A percentile compares a stretch with the other conserved stretches of the same genome.
phyloP scores from a whole-genome alignment of 1,140 invertebrate genomes.

The Drosophila insularis region DNA sequence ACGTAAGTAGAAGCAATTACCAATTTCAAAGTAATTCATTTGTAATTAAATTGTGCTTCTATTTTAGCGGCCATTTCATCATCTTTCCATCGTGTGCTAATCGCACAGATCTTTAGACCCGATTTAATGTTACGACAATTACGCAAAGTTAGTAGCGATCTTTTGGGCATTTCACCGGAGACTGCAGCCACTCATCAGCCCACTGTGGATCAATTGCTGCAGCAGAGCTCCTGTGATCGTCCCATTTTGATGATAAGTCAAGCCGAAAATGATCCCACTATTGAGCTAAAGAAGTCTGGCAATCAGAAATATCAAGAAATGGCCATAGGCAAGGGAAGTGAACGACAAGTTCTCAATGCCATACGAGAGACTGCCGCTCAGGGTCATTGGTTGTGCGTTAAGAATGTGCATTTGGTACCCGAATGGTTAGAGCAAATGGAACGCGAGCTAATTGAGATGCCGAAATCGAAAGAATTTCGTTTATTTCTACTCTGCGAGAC shows the following conservation, averaged over 20 bases:
- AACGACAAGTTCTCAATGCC: slow-evolving; percentile 45
- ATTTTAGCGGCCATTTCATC: slow-evolving; percentile 65
- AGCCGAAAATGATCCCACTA: slow-evolving; percentile 92
- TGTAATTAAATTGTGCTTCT: background rate
- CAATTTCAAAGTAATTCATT: background rate
- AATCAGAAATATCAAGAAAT: slow-evolving; percentile 84
- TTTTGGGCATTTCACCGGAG: slow-evolving; percentile 84
- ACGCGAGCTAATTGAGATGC: slow-evolving; percentile 86
- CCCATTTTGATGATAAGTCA: slow-evolving; percentile 90
- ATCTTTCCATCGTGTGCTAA: slow-evolving; percentile 92
- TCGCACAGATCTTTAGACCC: slow-evolving; percentile 91
- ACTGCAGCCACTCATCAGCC: slow-evolving; percentile 55
- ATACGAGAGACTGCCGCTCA: slow-evolving; percentile 60
- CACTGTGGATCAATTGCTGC: slow-evolving; percentile 68
- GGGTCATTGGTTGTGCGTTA: slow-evolving; percentile 84
- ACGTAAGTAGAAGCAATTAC: slow-evolving; percentile 40
- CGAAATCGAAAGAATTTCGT: slow-evolving; percentile 86
- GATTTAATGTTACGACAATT: slow-evolving; percentile 90
- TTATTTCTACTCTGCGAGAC: slow-evolving; percentile 89
- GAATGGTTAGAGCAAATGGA: slow-evolving; percentile 90
- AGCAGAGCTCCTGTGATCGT: slow-evolving; percentile 83
- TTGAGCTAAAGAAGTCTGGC: slow-evolving; percentile 85
- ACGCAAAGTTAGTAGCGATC: slow-evolving; percentile 87
- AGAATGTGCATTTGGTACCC: slow-evolving; percentile 94
- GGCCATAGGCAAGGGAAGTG: slow-evolving; percentile 75